Conservation (phyloP, 1,140 invertebrate species). For the Ips typographus region DNA sequence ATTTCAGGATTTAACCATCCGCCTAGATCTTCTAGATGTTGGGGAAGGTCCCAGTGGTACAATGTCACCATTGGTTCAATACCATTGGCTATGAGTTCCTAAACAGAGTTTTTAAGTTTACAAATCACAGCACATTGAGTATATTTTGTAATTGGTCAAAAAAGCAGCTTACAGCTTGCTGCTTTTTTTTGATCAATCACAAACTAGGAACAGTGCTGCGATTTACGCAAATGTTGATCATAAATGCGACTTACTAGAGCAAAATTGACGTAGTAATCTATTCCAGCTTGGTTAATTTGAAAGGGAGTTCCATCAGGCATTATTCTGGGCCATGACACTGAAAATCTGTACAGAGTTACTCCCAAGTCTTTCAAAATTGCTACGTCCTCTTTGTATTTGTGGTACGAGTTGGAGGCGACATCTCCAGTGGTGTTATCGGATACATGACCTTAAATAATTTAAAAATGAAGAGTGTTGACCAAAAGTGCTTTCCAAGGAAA, state of each 20-base stretch:
- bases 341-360: slow-evolving; percentile 58
- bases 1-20: slow-evolving; percentile 45
- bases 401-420: slow-evolving; percentile 34
- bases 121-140: background rate
- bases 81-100: slow-evolving; percentile 48
- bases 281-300: slow-evolving; percentile 60
- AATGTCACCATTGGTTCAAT: slow-evolving; percentile 64
- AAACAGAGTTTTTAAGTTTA: background rate
- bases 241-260: background rate
- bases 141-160: background rate
- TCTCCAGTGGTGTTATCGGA: slow-evolving; percentile 24
- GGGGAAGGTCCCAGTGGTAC: slow-evolving; percentile 47
- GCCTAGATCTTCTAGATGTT: slow-evolving; percentile 46
- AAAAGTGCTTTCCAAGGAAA: too few species aligned
- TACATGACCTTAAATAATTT: slow-evolving; percentile 4
- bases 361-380: slow-evolving; percentile 53
- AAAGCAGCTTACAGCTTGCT: background rate
- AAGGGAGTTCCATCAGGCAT: slow-evolving; percentile 47
- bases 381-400: slow-evolving; percentile 59
- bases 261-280: slow-evolving; percentile 66
- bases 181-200: too few species aligned
- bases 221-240: too few species aligned
- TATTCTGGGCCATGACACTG: slow-evolving; percentile 61
- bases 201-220: too few species aligned
- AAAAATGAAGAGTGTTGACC: too few species aligned